Evolutionary conservation across 2,888 invertebrate genomes (phyloP).

Genomic region (Coelinius sp.): DNA sequence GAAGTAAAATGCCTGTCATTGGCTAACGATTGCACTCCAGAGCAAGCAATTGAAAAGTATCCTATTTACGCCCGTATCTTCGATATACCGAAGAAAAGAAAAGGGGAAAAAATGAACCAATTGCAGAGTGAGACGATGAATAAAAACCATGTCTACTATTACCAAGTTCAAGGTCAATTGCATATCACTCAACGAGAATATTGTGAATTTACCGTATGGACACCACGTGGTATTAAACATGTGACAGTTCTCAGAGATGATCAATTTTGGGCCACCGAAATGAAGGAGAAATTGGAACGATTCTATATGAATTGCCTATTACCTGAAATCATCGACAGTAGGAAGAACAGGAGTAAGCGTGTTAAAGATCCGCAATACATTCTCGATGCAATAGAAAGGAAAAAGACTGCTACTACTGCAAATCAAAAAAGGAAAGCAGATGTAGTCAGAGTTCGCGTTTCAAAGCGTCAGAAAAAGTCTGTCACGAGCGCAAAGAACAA

Average conservation of each 20-base stretch:
- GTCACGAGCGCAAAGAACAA: not conserved
- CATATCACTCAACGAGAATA: constrained; percentile 46
- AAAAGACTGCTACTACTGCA: not conserved
- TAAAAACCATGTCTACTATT: constrained; percentile 44
- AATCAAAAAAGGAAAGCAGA: constrained; percentile 4
- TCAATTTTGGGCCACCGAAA: constrained; percentile 43
- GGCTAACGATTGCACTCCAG: constrained; percentile 38
- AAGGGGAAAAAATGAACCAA: constrained; percentile 9
- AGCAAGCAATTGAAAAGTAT: constrained; percentile 27
- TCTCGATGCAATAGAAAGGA: constrained; percentile 26
- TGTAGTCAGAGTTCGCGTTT: not conserved
- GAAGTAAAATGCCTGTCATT: constrained; percentile 50
- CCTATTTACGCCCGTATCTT: not conserved
- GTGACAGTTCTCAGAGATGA: constrained; percentile 44
- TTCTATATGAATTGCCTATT: constrained; percentile 49
- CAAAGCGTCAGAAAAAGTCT: not conserved
- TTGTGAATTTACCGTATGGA: constrained; percentile 50
- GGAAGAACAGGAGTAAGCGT: constrained; percentile 35
- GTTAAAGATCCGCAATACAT: constrained; percentile 42
- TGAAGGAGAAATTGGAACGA: constrained; percentile 36
- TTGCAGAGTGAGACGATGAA: constrained; percentile 38
- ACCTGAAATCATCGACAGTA: too few species aligned
- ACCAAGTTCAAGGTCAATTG: constrained; percentile 51
- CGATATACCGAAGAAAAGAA: not conserved
- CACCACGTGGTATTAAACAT: constrained; percentile 37